Percentiles rank a stretch among this genome's conserved stretches.
Conservation (phyloP, 2,797 vertebrate species). For the Notoglanidium macrostoma region DNA sequence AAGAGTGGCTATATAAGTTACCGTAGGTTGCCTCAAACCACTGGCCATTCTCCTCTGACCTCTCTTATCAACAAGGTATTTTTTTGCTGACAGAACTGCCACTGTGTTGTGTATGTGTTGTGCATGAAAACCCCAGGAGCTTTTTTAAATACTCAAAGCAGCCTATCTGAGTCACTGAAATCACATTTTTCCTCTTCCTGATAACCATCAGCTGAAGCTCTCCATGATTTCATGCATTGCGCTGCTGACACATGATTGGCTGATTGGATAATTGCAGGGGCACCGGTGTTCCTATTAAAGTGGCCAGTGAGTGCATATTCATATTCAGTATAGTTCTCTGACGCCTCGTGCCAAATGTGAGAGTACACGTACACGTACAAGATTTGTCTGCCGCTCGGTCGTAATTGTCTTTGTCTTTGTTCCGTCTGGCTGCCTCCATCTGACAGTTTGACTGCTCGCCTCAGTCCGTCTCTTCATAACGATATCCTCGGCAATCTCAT, state of each 20-base stretch:
- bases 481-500: constrained; percentile 64
- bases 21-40: not conserved
- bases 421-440: constrained; percentile 74
- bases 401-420: constrained; percentile 78
- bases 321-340: not conserved
- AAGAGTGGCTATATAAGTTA: not conserved
- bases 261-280: not conserved
- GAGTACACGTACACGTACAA: constrained; percentile 1
- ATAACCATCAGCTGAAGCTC: not conserved
- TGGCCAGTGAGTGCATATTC: not conserved
- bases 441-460: constrained; percentile 79
- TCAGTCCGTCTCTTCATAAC: constrained; percentile 64
- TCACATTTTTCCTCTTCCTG: not conserved
- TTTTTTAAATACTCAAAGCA: not conserved
- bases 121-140: not conserved
- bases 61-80: not conserved
- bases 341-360: constrained; percentile 2
- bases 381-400: constrained; percentile 61
- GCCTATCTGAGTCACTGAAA: not conserved
- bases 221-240: not conserved
- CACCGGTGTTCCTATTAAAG: not conserved
- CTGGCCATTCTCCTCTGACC: not conserved
- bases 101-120: too few species aligned
- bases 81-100: not conserved
- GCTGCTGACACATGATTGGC: not conserved